Base-by-base conservation (phyloP, 2,888 invertebrate species). In the Zhengitettix transpicula region DNA sequence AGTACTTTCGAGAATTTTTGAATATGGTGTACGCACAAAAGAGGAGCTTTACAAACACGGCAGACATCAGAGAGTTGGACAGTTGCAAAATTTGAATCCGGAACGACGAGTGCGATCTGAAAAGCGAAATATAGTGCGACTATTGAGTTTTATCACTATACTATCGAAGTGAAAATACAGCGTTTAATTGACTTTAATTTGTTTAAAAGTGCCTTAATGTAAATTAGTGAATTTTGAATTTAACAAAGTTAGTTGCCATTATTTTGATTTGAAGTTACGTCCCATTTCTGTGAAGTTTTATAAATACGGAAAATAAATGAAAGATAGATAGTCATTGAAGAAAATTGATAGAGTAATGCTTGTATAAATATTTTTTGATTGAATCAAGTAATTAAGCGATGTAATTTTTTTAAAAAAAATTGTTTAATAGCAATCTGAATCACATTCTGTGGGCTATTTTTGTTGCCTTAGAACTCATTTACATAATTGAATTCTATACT, bases 61-160 rank as follows among this genome's bases (percentile, higher is more conserved):
- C 11, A 55, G 55, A 55, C 55, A 55, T 12, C 40, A 12, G 40
- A 55, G 55, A 55, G 55, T 55, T 55, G 12, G 55, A 55, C 55
- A 15, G 12, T 55, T 55, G 17, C 40, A 55, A 55, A 40, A 40
- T 55, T 55, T 55, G 55, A 55, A 12, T 55, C 28, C 40, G 55
- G 55, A 55, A 40, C 40, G 40, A 55, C 55, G 11, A 55, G 55
- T 55, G 55, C 55, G 28, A 55, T 15, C 55, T 55, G 55, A 40
- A 55, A 55, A 55, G 40, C 40, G 17, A 28, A 40, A 55, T 55
- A 55, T 55, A 28, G 55, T 17, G 55, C 40, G n/a, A 17, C 11
- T 55, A 40, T 12, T 55, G 40, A 10, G 55, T 55, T 55, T 42
- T 42, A 12, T 42, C 10, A 42, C 12, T 42, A 42, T 42, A 42